These are phyloP conservation scores for Chlorospingus flavigularis DNA, from an alignment of 2,797 vertebrate genomes.

Conservation along the genomic window DNA sequence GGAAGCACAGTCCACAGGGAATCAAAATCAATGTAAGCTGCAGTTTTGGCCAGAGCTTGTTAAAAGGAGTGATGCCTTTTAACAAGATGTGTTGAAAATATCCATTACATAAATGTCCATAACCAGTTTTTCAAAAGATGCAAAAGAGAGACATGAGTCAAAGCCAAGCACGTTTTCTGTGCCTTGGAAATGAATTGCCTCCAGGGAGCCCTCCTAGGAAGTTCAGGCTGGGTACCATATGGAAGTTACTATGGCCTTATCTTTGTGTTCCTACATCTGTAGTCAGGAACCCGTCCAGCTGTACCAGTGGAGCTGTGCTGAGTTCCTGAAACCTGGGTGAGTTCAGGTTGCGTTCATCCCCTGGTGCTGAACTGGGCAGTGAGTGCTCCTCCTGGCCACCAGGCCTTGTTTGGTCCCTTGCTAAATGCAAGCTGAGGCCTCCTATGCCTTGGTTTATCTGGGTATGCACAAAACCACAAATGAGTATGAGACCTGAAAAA, in stretches of 20 bases:
- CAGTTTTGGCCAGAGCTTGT: neutral
- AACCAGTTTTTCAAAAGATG: neutral
- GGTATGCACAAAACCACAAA: neutral
- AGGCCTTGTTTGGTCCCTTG: rapidly evolving
- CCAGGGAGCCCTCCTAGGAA: neutral
- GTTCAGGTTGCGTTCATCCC: neutral
- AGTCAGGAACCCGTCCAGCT: neutral
- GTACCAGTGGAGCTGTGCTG: neutral
- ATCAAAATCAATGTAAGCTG: neutral
- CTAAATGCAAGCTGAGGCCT: neutral
- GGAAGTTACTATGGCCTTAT: neutral
- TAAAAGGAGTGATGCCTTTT: neutral
- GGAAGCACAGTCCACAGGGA: neutral
- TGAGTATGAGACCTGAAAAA: neutral
- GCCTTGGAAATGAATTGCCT: neutral
- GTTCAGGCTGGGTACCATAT: neutral
- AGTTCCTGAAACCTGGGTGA: neutral
- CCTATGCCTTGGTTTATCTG: neutral
- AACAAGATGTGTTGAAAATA: neutral
- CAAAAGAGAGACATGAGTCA: neutral
- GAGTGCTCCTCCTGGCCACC: rapidly evolving
- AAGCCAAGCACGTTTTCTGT: neutral
- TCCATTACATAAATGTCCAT: neutral
- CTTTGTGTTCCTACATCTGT: neutral
- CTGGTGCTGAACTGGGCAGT: rapidly evolving